Evolutionary conservation across 2,797 vertebrate species (phyloP).

Genomic region (Melanotaenia trifasciata): DNA sequence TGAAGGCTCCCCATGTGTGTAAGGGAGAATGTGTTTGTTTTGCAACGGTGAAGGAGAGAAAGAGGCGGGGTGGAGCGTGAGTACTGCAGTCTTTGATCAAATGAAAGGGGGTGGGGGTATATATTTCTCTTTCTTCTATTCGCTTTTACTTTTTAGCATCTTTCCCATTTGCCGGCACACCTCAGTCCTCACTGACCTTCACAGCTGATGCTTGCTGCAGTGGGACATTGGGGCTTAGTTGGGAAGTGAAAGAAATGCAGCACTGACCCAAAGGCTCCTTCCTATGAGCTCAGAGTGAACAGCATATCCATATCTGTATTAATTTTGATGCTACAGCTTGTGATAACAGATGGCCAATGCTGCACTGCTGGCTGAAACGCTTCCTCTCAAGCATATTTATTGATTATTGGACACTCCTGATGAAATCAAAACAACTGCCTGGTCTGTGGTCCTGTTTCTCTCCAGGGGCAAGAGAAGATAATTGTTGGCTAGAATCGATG

Average conservation of each 20-base stretch:
- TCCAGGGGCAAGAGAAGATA: conserved; percentile 10
- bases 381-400: conserved; percentile 19
- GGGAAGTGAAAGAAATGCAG: conserved; percentile 44
- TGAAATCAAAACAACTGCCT: conserved; percentile 30
- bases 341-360: conserved; percentile 39
- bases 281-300: conserved; percentile 38
- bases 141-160: conserved; percentile 18
- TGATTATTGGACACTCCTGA: conserved; percentile 45
- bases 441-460: conserved; percentile 14
- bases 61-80: background rate
- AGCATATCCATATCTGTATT: conserved; percentile 25
- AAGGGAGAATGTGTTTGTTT: conserved; percentile 58
- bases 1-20: conserved; percentile 56
- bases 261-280: conserved; percentile 46
- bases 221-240: conserved; percentile 37
- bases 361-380: conserved; percentile 13
- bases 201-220: conserved; percentile 59
- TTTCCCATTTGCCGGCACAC: conserved; percentile 19
- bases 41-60: conserved; percentile 40
- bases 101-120: conserved; percentile 21
- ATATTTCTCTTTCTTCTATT: conserved; percentile 21
- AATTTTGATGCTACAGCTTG: conserved; percentile 11
- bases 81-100: conserved; percentile 52
- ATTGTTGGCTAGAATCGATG: conserved; percentile 36
- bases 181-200: conserved; percentile 60